phyloP scores from a whole-genome alignment of 2,113 vertebrate genomes.

The Scytalopus superciliaris region DNA sequence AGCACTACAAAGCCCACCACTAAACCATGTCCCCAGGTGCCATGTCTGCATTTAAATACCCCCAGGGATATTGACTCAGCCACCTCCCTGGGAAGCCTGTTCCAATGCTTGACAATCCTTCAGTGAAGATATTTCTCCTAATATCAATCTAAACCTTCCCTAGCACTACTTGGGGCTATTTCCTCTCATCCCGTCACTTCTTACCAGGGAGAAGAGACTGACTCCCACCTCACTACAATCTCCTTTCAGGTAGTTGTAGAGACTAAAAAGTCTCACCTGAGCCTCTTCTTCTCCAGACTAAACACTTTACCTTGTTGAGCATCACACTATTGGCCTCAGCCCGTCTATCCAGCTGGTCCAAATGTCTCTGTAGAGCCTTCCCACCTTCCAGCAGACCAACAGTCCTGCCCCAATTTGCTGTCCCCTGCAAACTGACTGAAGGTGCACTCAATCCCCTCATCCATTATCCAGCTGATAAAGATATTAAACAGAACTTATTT shows the following conservation, averaged over 20 bases:
- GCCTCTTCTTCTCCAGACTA: not conserved
- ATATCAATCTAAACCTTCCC: not conserved
- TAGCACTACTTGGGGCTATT: not conserved
- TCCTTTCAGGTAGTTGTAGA: not conserved
- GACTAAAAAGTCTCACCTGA: too few relatives aligned
- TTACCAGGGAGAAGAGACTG: not conserved
- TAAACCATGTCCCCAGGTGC: not conserved
- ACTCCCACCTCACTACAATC: not conserved
- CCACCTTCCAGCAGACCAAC: not conserved
- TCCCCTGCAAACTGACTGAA: not conserved
- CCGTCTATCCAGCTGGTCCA: not conserved
- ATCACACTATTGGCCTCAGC: rapidly evolving
- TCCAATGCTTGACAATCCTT: not conserved
- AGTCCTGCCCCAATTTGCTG: not conserved
- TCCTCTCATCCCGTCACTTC: not conserved
- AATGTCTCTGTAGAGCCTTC: not conserved
- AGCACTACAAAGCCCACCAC: not conserved
- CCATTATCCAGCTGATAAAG: not conserved
- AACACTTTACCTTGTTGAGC: not conserved
- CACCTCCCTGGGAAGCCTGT: not conserved
- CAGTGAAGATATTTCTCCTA: not conserved
- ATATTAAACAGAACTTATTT: not conserved
- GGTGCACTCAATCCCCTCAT: rapidly evolving
- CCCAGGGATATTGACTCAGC: not conserved
- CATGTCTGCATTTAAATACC: not conserved